Evolutionary conservation across 2,113 vertebrate genomes (phyloP).

Genomic region (Jacana jacana): DNA sequence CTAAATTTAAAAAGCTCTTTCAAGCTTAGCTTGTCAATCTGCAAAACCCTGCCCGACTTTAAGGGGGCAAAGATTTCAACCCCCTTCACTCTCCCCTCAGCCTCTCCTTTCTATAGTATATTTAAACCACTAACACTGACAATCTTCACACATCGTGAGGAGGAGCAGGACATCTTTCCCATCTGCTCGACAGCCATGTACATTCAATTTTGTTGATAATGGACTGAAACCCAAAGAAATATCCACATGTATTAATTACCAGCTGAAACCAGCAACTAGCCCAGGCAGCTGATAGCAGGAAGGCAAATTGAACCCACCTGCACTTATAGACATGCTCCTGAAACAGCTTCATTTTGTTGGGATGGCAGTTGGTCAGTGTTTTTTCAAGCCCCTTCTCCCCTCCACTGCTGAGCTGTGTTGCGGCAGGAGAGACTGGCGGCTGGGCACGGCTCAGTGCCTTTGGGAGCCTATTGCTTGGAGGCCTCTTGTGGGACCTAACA

Average conservation of each 20-base stretch:
- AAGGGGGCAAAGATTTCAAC: background rate
- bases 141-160: background rate
- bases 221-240: background rate
- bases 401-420: background rate
- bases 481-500: constrained; percentile 21
- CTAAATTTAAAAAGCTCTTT: background rate
- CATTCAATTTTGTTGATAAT: background rate
- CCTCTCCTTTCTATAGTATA: background rate
- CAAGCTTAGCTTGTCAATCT: background rate
- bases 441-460: background rate
- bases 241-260: fast-evolving
- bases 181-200: fast-evolving
- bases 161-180: background rate
- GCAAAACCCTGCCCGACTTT: background rate
- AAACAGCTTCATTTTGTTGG: constrained; percentile 69
- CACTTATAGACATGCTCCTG: constrained; percentile 77
- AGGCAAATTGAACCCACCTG: constrained; percentile 73
- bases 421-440: background rate
- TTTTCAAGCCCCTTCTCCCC: background rate
- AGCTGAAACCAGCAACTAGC: background rate
- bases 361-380: background rate
- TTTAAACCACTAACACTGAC: background rate
- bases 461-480: background rate
- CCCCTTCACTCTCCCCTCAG: background rate
- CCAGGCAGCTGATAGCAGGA: background rate